These are phyloP conservation scores for Scolopax mira DNA, from an alignment of 2,113 vertebrate genomes.

Conservation along the genomic window DNA sequence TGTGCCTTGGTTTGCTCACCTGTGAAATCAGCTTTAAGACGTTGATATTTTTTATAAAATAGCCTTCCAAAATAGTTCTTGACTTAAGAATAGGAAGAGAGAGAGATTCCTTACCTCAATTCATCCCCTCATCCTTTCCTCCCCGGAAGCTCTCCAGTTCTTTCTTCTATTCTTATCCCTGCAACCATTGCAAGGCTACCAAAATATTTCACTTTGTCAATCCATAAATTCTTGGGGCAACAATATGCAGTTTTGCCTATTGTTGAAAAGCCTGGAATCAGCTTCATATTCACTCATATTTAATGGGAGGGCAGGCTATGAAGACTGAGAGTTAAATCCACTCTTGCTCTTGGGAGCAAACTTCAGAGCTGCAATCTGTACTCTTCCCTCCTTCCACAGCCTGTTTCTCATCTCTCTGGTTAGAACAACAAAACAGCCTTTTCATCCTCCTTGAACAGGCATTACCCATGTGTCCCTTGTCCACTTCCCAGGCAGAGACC, in stretches of 20 bases:
- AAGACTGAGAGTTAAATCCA: background rate
- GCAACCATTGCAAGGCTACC: background rate
- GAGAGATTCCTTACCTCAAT: background rate
- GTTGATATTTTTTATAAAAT: background rate
- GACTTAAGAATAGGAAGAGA: background rate
- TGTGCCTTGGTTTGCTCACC: background rate
- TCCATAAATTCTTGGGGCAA: background rate
- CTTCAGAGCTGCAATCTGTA: background rate
- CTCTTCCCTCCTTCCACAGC: background rate
- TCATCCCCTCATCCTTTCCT: background rate
- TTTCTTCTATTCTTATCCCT: background rate
- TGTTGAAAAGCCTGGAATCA: background rate
- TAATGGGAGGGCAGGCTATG: background rate
- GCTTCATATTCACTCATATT: background rate
- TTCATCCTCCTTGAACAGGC: background rate
- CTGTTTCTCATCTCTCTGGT: background rate
- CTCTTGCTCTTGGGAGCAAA: background rate
- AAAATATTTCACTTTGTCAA: background rate
- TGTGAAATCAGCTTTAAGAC: constrained; percentile 1
- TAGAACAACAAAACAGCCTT: background rate
- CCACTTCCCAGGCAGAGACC: background rate
- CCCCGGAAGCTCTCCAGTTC: background rate
- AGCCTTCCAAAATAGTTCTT: background rate
- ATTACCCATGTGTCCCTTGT: background rate
- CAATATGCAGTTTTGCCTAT: background rate